Base-by-base conservation (phyloP, 2,888 invertebrate species). In the Leptinotarsa juncta region DNA sequence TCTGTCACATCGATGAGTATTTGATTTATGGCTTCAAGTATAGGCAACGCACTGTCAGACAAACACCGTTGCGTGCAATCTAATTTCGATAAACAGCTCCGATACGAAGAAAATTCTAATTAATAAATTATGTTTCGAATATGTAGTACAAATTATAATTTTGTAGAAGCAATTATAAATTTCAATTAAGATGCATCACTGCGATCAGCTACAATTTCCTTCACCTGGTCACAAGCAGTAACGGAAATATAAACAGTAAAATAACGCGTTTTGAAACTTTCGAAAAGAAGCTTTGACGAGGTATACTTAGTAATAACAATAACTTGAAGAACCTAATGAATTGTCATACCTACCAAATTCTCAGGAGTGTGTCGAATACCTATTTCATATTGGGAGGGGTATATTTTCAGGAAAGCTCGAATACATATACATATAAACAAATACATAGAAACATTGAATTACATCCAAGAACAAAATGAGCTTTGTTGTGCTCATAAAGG, bases 131-230 rank as follows among this genome's bases (percentile, higher is more conserved):
- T 62, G 62, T 62, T 62, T 32, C 62, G 62, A 62, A 62, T 32
- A 62, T 62, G 42, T 62, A 62, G 55, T 78, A 78, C 77, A 77
- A 76, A 79, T 79, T 75, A 78, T 70, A 74, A 73, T 69, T 76
- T 73, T 78, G 77, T 77, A 75, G 75, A 76, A 20, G 67, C 76
- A 80, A 77, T 79, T 77, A 78, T 76, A 78, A 81, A 80, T 80
- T 80, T 81, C 77, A 80, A 81, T 81, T 81, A 81, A 80, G 78
- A 78, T 73, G 71, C 78, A 76, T 73, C 76, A 71, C 62, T 50
- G 65, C 73, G 68, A 65, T 73, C 72, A 71, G 71, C 68, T 71
- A 77, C 68, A 62, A 77, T 76, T 79, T 78, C 78, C 74, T 79
- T 78, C 81, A 80, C 76, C 80, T 81, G 62, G 62, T 32, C 42